Evolutionary conservation across 2,888 invertebrate genomes (phyloP).

Genomic region (Acrobasis repandana): DNA sequence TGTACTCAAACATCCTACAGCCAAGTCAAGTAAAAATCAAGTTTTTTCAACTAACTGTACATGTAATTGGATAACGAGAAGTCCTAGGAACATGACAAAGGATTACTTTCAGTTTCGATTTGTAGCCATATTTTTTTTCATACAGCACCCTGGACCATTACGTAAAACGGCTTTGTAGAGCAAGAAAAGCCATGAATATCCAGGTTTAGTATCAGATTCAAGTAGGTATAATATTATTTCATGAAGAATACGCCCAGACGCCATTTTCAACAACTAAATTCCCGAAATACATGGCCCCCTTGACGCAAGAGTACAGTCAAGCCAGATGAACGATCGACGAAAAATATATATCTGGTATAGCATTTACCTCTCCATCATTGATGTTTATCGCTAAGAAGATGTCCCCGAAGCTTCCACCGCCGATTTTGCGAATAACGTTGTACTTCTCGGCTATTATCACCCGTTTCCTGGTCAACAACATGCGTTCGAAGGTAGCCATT

Average conservation of each 20-base stretch:
- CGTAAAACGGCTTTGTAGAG: slow-evolving; percentile 32
- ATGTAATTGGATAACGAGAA: background rate
- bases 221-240: slow-evolving; percentile 23
- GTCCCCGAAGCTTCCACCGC: slow-evolving; percentile 99
- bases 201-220: slow-evolving; percentile 29
- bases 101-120: slow-evolving; percentile 34
- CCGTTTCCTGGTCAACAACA: slow-evolving; percentile 70
- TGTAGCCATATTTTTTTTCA: slow-evolving; percentile 29
- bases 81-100: slow-evolving; percentile 30
- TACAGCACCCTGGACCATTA: slow-evolving; percentile 39
- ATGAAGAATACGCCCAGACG: slow-evolving; percentile 60
- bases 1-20: background rate
- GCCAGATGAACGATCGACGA: slow-evolving; percentile 36
- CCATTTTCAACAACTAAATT: slow-evolving; percentile 66
- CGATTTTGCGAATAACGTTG: slow-evolving; percentile 97
- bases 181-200: slow-evolving; percentile 6
- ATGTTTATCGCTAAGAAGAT: slow-evolving; percentile 98
- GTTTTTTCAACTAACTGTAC: background rate
- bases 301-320: slow-evolving; percentile 46
- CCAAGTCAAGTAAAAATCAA: background rate
- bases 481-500: slow-evolving; percentile 78
- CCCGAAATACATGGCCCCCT: slow-evolving; percentile 62
- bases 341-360: slow-evolving; percentile 36
- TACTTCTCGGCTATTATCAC: slow-evolving; percentile 92
- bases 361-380: slow-evolving; percentile 92